phyloP scores from a whole-genome alignment of 2,797 vertebrate genomes.

The Potorous gilbertii region DNA sequence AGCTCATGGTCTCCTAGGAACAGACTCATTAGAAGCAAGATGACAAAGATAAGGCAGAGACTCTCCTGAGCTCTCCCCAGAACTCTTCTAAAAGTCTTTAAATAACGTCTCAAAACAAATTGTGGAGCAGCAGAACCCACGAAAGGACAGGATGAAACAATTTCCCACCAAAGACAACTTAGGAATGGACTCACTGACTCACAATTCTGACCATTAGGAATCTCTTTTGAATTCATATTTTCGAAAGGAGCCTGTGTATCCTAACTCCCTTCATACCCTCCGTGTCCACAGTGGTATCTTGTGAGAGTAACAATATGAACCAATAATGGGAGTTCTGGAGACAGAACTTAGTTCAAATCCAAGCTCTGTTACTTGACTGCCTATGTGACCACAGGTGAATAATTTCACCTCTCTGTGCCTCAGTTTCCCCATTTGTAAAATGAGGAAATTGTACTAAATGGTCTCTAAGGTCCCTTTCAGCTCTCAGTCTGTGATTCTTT shows the following conservation, averaged over 20 bases:
- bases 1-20: background rate
- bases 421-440: background rate
- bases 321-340: background rate
- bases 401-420: background rate
- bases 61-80: background rate
- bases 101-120: background rate
- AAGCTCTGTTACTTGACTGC: background rate
- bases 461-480: conserved; percentile 33
- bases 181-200: background rate
- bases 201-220: background rate
- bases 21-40: background rate
- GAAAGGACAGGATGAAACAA: background rate
- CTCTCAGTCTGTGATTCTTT: conserved; percentile 38
- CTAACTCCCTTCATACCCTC: background rate
- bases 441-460: background rate
- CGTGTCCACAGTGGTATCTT: background rate
- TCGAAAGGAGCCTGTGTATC: background rate
- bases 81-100: background rate
- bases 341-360: background rate
- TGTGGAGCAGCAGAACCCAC: background rate
- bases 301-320: background rate
- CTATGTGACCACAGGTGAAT: background rate
- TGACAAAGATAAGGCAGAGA: background rate
- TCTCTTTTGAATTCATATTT: background rate
- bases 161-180: background rate